Base-by-base conservation (phyloP, 2,113 vertebrate genomes). In the Pluvianellus socialis region DNA sequence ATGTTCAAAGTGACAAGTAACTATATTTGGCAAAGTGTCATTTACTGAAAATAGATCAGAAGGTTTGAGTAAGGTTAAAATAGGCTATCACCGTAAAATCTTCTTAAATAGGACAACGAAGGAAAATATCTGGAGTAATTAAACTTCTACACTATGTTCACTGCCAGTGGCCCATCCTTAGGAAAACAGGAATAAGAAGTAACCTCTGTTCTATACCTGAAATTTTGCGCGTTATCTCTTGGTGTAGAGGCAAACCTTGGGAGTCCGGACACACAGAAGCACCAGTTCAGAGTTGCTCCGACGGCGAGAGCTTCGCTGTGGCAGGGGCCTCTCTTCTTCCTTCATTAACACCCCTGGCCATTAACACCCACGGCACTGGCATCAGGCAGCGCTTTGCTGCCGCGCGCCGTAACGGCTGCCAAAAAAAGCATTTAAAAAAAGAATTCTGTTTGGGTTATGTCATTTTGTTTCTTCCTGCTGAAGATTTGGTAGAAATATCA, bases 281-380 rank as follows among this genome's bases (percentile, higher is more conserved):
- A 4, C 9, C 28, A 10, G 21, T 4, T 28, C 4, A 2, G 24
- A 24, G 70, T 2, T 15, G 22, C 14, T 47, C 40, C 7, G 14
- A 4, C 38, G 28, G 0, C 1, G 8, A 6, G 66, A 56, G 42
- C 62, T 44, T 14, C 0, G 10, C 52, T 32, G 32, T 26, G 49
- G 2, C 4, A 12, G 12, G 15, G 55, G 47, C 59, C 59, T 52
- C 61, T n/a, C 10, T 0, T 50, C n/a, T 32, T 15, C 74, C 12
- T 9, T 24, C 7, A 12, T 10, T 2, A 11, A 2, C 62, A 3
- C 40, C 32, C 3, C 0, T 2, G 52, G 32, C 40, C 76, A n/a
- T n/a, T n/a, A n/a, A n/a, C n/a, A n/a, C n/a, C n/a, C 13, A 1
- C 5, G 5, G 40, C 7, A 5, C 28, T 24, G 49, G 28, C 67